Base-by-base conservation (phyloP, 2,888 invertebrate genomes). In the Kryphioiulus occultus region DNA sequence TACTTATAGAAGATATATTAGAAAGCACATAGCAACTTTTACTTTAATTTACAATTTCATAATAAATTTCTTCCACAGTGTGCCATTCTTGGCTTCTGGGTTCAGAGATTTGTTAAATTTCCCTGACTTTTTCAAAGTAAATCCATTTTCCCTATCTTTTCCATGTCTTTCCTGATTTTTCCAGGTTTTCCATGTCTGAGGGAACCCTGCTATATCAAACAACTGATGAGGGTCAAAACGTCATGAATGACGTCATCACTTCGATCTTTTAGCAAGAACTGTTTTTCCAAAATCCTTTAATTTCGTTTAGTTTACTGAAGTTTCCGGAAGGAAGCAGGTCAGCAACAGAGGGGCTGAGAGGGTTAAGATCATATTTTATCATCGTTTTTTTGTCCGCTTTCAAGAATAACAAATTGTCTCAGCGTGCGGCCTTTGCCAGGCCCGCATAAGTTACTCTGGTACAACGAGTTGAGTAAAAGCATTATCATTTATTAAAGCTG, bases 401-500 rank as follows among this genome's bases (percentile, higher is more conserved):
- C 59, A 59, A 59, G 59, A 59, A 59, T 59, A 59, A 59, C 59
- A 59, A 59, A 59, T 59, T 59, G 59, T 22, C 59, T 3, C 59
- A 59, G 59, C 59, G 59, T 59, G 59, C 59, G 59, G 59, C 59
- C 59, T 22, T 59, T 59, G 59, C 47, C 47, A 47, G 47, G 47
- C 47, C 47, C 47, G 47, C 47, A 47, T 47, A 47, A 47, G 47
- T 47, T 47, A 47, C 47, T 47, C 47, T 17, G 17, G 47, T 59
- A 59, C n/a, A 59, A 59, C n/a, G 59, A 5, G n/a, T 22, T 17
- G 59, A 22, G 59, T 22, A 59, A 59, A 59, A 59, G 59, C 59
- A 59, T 59, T 59, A 59, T 59, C 59, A 59, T 59, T 59, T 59
- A 59, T 59, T 59, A 59, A 59, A 59, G 47, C 59, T 59, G 7